These are phyloP conservation scores for Ochotona princeps DNA, from an alignment of 2,113 vertebrate species.

Conservation along the genomic window DNA sequence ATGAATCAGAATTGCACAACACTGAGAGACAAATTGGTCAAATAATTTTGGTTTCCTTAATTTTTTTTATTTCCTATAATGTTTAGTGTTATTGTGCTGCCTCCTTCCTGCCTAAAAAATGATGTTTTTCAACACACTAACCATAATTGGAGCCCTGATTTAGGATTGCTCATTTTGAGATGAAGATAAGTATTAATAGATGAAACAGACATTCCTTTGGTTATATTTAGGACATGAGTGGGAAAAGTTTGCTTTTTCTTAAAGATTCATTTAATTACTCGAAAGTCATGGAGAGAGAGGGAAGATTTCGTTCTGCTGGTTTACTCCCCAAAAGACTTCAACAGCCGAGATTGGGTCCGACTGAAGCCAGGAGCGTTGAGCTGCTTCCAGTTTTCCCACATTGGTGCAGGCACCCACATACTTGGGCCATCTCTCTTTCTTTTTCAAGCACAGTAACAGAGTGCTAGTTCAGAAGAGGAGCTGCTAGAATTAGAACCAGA, in stretches of 20 bases:
- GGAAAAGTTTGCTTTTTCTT: background rate
- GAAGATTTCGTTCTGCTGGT: too few relatives aligned
- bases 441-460: too few relatives aligned
- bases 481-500: too few relatives aligned
- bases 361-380: too few relatives aligned
- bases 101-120: background rate
- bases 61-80: constrained; percentile 16
- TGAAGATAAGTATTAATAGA: background rate
- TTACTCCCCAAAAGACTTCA: too few relatives aligned
- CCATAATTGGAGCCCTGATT: background rate
- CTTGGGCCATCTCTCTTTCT: too few relatives aligned
- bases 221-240: background rate
- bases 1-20: constrained; percentile 33
- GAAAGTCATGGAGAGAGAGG: too few relatives aligned
- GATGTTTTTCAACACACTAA: background rate
- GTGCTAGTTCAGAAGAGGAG: too few relatives aligned
- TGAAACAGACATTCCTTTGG: background rate
- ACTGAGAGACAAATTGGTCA: background rate
- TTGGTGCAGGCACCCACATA: too few relatives aligned
- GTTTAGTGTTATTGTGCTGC: background rate
- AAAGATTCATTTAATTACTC: too few relatives aligned
- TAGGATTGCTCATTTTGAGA: background rate
- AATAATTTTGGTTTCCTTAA: constrained; percentile 46
- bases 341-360: too few relatives aligned
- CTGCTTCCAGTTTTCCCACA: too few relatives aligned